Evolutionary conservation across 2,888 invertebrate genomes (phyloP), one percentile per base, ranked within the genome.

Genomic region (Bellardia bayeri): DNA sequence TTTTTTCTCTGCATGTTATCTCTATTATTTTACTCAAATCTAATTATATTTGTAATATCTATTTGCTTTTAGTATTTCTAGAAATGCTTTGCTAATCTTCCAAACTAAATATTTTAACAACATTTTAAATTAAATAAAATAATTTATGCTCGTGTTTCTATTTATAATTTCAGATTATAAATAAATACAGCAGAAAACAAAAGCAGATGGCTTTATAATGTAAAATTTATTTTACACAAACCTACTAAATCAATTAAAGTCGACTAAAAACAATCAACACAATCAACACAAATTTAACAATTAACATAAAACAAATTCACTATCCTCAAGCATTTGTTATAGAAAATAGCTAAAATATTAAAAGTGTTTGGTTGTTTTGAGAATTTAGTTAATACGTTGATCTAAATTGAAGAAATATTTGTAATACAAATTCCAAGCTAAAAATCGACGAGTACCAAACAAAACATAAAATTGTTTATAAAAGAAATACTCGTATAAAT

Each of bases 171-270:
- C n/a, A 61, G 37, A 37, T 61, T 33, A 33, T 61, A 2, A 61
- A 37, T 61, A 2, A 61, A 37, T 14, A 14, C 33, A 33, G 13
- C 14, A 6, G 37, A 61, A 13, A 14, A 37, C 14, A 33, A 33
- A 61, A 61, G n/a, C 61, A 42, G 64, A 66, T 66, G 16, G n/a
- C 64, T 16, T 30, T 37, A 63, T 63, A 63, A 63, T 37, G 13
- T 14, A 45, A 14, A 63, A 63, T 63, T 37, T 14, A 30, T 33
- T 63, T 63, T 37, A 45, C 45, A 11, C 13, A 13, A 45, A 45
- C 3, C 45, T 13, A 45, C 45, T 13, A 45, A 45, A 11, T 45
- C 45, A 45, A 45, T 45, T 45, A 45, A 45, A 45, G 13, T 45
- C 3, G 4, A 13, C 11, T 45, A 45, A 45, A 45, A 45, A 42